These are phyloP conservation scores for Nematostella vectensis DNA, from an alignment of 92 coral and sea anemone genomes.

Conservation along the genomic window DNA sequence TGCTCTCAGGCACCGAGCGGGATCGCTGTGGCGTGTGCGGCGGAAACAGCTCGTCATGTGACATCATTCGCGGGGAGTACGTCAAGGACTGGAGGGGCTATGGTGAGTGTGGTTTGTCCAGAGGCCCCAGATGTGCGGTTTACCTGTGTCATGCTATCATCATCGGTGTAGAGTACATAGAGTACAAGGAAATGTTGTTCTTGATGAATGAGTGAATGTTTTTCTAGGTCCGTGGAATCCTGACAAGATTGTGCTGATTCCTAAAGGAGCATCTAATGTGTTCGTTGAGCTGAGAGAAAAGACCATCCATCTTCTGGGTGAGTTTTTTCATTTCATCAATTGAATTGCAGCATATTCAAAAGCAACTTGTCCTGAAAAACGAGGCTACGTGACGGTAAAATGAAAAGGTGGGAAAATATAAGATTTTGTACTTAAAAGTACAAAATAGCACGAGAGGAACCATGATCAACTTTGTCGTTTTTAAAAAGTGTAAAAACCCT, in stretches of 20 bases:
- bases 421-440: too few species aligned
- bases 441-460: too few species aligned
- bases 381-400: too few species aligned
- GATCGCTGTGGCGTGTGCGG: constrained; percentile 81
- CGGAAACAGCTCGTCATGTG: constrained; percentile 56
- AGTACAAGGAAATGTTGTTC: too few species aligned
- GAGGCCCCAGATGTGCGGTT: not conserved
- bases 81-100: constrained; percentile 34
- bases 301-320: constrained; percentile 36
- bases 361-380: too few species aligned
- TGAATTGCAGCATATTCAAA: too few species aligned
- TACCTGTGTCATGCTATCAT: too few species aligned
- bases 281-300: constrained; percentile 28
- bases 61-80: constrained; percentile 32
- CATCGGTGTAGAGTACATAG: too few species aligned
- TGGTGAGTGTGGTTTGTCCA: constrained; percentile 32
- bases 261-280: constrained; percentile 41
- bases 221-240: constrained; percentile 34
- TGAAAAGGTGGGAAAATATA: too few species aligned
- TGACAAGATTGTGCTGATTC: constrained; percentile 38
- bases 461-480: too few species aligned
- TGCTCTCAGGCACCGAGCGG: constrained; percentile 40
- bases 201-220: too few species aligned
- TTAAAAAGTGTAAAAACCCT: too few species aligned
- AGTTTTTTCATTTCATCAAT: not conserved